Base-by-base conservation (phyloP, 2,113 vertebrate genomes). In the Dendropsophus ebraccatus region DNA sequence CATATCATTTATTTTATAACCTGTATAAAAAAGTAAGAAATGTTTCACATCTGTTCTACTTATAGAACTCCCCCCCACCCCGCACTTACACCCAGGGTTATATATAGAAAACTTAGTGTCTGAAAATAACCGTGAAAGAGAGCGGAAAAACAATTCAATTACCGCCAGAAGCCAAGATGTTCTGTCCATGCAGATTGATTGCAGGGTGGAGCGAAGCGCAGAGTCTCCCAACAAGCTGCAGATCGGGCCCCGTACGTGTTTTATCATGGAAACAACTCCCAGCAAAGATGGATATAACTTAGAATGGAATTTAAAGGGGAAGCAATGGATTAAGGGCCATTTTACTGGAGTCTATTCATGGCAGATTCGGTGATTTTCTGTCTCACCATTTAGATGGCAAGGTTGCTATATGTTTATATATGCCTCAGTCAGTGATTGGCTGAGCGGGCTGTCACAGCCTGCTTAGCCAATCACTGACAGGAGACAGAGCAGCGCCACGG, bases 61-160 rank as follows among this genome's bases (percentile, higher is more conserved):
- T 8, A 5, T 41, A 41, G 41, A 41, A 62, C 58, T 25, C 58
- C 2, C n/a, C 58, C 5, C 8, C 23, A 4, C 56, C 3, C 32
- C 32, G 14, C 32, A 10, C 19, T 69, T 37, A 19, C 21, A 19
- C 5, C 62, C 14, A 17, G 60, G 13, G 21, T 30, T 69, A 67
- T 35, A 69, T 69, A 19, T 69, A 37, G 65, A 37, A 37, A 12
- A 21, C 5, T 16, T 17, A 6, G 13, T 23, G 7, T 58, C 19
- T 58, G 23, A n/a, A 30, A 65, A 32, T 30, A 65, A 62, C 62
- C n/a, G 25, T 28, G 62, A 65, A 65, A 30, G 13, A 5, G 19
- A 19, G 49, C 10, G 23, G 5, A 32, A 58, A 56, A 52, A 79
- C 49, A 56, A 79, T 79, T 52, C 25, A 79, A 79, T 79, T 79